A percentile compares a stretch with the other conserved stretches of the same genome.
Conservation (phyloP, 2,113 vertebrate species). For the Syngnathus typhle region DNA sequence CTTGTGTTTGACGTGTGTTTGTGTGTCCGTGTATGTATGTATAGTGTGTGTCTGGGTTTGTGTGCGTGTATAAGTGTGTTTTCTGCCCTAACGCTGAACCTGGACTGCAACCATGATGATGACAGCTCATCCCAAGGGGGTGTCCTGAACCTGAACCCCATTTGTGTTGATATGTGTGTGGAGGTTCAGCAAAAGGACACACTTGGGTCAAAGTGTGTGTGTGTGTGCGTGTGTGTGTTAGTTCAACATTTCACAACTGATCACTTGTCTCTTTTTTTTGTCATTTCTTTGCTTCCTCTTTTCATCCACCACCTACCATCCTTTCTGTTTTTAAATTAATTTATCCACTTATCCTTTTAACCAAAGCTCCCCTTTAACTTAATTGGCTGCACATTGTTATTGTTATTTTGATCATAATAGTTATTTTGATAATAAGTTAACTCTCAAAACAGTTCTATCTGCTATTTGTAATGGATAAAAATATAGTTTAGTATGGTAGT, state of each 20-base stretch:
- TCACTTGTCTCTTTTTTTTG: constrained; percentile 15
- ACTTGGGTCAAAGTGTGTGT: constrained; percentile 16
- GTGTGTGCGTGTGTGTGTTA: constrained; percentile 29
- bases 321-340: background rate
- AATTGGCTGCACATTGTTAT: background rate
- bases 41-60: constrained; percentile 3
- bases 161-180: constrained; percentile 18
- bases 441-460: background rate
- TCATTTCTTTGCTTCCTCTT: background rate
- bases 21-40: constrained; percentile 16
- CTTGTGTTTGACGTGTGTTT: constrained; percentile 9
- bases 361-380: background rate
- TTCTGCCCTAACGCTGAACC: constrained; percentile 37
- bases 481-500: no score
- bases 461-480: background rate
- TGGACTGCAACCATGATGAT: constrained; percentile 28
- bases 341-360: background rate
- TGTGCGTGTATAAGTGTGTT: background rate
- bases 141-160: constrained; percentile 39
- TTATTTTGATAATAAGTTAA: background rate
- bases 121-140: constrained; percentile 43
- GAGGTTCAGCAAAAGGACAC: constrained; percentile 58
- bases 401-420: background rate
- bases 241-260: constrained; percentile 41
- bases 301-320: background rate